These are phyloP conservation scores for Trachymyrmex cornetzi DNA, from an alignment of 1,140 invertebrate species.

Conservation along the genomic window DNA sequence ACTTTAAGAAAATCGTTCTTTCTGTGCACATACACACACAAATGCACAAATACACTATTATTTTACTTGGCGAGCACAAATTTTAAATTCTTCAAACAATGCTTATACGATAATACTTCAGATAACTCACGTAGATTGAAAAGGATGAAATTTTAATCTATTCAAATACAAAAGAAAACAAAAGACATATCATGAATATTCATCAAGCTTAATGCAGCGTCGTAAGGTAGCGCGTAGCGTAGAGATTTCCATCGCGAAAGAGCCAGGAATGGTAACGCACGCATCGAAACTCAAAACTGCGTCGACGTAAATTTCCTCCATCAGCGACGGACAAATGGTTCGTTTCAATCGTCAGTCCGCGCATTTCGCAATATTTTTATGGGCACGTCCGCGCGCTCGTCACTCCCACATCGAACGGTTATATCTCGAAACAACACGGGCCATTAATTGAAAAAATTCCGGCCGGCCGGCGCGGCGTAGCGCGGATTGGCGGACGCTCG, in stretches of 20 bases:
- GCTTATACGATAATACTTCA: background rate
- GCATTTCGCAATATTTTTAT: conserved; percentile 61
- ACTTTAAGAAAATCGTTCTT: too few relatives aligned
- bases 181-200: conserved; percentile 27
- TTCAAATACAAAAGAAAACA: conserved; percentile 30
- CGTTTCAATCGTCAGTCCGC: conserved; percentile 53
- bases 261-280: conserved; percentile 29
- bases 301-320: conserved; percentile 54
- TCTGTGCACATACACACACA: too few relatives aligned
- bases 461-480: background rate
- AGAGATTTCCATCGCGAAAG: conserved; percentile 10
- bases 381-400: conserved; percentile 8
- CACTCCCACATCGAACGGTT: conserved; percentile 48
- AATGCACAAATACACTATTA: background rate
- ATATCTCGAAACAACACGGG: conserved; percentile 40
- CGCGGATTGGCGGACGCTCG: conserved; percentile 32
- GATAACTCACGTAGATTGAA: background rate
- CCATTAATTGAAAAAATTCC: conserved; percentile 66
- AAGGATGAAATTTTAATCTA: conserved; percentile 31
- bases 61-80: background rate
- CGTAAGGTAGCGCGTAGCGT: background rate
- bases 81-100: background rate
- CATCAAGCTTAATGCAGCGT: conserved; percentile 30
- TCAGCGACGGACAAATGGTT: conserved; percentile 48
- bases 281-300: conserved; percentile 12